Percentiles rank a stretch among this genome's conserved stretches.
Evolutionary conservation across 1,140 invertebrate genomes (phyloP).

Genomic region (Brachystomella parvula): DNA sequence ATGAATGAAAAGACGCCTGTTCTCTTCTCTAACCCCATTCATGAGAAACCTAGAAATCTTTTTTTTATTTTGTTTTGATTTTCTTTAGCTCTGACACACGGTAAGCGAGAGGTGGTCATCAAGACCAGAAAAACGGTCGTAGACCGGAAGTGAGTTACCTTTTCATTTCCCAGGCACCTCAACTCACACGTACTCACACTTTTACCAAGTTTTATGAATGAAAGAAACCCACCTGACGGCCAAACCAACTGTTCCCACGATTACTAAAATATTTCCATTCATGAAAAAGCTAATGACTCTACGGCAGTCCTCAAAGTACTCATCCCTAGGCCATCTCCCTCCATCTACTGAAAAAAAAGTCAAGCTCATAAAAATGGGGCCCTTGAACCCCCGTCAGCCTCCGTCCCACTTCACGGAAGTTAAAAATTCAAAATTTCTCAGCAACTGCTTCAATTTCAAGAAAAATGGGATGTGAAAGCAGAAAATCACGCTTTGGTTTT

Average conservation of each 20-base stretch:
- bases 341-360: neutral
- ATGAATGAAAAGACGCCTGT: neutral
- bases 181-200: neutral
- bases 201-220: slow-evolving; percentile 1
- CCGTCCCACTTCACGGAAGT: neutral
- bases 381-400: neutral
- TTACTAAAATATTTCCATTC: neutral
- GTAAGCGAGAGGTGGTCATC: slow-evolving; percentile 1
- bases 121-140: neutral
- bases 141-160: slow-evolving; percentile 1
- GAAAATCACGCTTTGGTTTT: no score
- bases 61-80: neutral
- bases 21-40: neutral
- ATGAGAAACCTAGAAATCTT: slow-evolving; percentile 2
- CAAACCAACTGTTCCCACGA: neutral
- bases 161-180: neutral
- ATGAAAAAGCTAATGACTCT: neutral
- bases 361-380: neutral
- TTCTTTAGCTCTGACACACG: neutral
- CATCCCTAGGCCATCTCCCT: neutral
- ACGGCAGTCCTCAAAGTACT: no score
- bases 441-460: no score
- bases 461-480: no score
- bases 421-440: neutral
- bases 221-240: neutral